phyloP scores from a whole-genome alignment of 2,888 invertebrate species.

The Dynastes grantii region DNA sequence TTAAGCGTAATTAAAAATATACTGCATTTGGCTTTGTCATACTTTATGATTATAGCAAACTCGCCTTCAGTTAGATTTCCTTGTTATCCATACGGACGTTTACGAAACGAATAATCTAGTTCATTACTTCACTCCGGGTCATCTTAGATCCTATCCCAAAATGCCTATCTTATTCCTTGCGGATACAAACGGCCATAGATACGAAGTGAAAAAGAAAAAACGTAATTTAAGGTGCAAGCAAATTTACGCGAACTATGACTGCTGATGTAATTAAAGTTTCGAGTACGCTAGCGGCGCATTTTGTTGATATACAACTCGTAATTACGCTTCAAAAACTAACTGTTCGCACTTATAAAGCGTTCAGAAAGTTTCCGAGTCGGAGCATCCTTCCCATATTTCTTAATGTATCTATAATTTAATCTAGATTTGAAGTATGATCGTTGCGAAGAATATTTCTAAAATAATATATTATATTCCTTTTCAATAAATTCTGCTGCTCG shows the following conservation, averaged over 20 bases:
- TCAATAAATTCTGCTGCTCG: constrained; percentile 21
- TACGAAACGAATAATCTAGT: neutral
- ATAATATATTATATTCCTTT: constrained; percentile 30
- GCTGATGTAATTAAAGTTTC: constrained; percentile 5
- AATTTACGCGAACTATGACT: constrained; percentile 7
- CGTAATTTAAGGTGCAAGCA: neutral
- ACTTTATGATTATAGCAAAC: neutral
- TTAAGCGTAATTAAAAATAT: neutral
- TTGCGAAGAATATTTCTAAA: constrained; percentile 18
- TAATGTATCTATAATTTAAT: constrained; percentile 1
- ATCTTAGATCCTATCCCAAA: neutral
- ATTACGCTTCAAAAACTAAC: neutral
- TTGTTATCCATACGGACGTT: neutral
- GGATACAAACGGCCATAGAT: neutral
- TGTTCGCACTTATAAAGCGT: neutral
- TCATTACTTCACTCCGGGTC: neutral
- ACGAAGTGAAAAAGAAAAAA: neutral
- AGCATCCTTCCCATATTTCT: neutral
- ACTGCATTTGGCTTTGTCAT: constrained; percentile 4
- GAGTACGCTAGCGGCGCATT: neutral
- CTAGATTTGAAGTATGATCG: constrained; percentile 11
- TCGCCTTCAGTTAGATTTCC: neutral
- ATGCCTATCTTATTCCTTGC: neutral
- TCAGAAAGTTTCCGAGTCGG: neutral
- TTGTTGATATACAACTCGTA: neutral